phyloP scores from a whole-genome alignment of 2,888 invertebrate species.

The Metallyticus violacea region DNA sequence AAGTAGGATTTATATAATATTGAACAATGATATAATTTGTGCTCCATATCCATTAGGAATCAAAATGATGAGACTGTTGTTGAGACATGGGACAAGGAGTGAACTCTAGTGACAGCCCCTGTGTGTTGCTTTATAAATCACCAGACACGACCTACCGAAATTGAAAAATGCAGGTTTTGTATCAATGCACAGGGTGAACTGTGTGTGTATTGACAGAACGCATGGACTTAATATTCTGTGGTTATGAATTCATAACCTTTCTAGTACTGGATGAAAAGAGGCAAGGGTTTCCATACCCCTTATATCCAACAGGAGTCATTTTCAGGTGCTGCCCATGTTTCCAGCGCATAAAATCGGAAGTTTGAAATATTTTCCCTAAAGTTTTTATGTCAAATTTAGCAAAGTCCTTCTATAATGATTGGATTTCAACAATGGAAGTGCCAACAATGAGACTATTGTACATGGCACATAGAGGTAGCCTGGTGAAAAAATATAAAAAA shows the following conservation, averaged over 20 bases:
- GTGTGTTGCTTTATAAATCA: neutral
- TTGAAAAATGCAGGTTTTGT: neutral
- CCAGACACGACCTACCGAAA: neutral
- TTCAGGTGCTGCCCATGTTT: neutral
- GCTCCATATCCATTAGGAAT: neutral
- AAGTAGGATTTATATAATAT: conserved; percentile 35
- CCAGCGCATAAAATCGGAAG: too few species aligned
- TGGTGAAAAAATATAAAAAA: too few species aligned
- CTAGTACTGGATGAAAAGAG: neutral
- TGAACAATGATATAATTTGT: conserved; percentile 14
- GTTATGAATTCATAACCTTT: neutral
- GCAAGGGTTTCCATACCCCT: conserved; percentile 33
- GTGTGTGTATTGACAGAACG: neutral
- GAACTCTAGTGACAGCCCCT: neutral
- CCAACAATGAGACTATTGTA: too few species aligned
- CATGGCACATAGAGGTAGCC: too few species aligned
- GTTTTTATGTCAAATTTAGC: too few species aligned
- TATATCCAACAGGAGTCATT: neutral
- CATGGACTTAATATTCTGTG: neutral
- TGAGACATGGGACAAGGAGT: neutral
- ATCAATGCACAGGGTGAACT: neutral
- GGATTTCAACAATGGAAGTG: too few species aligned
- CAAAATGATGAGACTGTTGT: neutral
- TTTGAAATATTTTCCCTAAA: too few species aligned
- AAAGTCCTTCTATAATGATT: too few species aligned